Evolutionary conservation across 2,797 vertebrate genomes (phyloP), one percentile per base, ranked within the genome.

Genomic region (Coregonus ussuriensis): DNA sequence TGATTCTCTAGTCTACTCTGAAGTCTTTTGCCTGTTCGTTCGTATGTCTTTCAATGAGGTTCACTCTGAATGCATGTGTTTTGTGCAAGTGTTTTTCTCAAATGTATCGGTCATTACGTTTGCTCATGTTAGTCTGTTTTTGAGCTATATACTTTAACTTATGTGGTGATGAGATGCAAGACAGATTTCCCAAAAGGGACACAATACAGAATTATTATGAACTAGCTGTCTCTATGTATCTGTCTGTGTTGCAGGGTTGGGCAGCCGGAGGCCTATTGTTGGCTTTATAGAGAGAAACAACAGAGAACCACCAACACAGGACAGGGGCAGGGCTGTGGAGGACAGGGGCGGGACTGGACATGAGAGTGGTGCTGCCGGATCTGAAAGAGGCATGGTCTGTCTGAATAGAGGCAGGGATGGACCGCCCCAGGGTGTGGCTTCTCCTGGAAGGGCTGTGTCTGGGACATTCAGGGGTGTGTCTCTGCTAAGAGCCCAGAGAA

Each of bases 401-500:
- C 51, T 71, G 0, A 83, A 88, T 21, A 35, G 52, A 14, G 84
- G 88, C 7, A 70, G 0, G 5, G 37, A 67, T 0, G 80, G 74
- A 79, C 78, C 83, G 0, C 77, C 53, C 63, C 82, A 66, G 68
- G 72, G 6, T 0, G 14, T 4, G 15, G 15, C 18, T 0, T 73
- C 71, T 74, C 52, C 79, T 0, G 86, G 87, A 69, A 74, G 37
- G 33, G 72, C 74, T 59, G 70, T 59, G 37, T 14, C 29, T 0
- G 81, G 65, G 77, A 77, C 16, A 35, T 66, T 76, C 71, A 73
- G 71, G 7, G 37, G 33, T 9, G 82, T 76, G 77, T 21, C 84
- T 68, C 89, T 80, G 81, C 90, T 86, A 56, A 87, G 74, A 93
- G 93, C 88, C 90, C 95, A 85, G 94, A 96, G 93, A 94, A 96